Percentiles rank a stretch among this genome's conserved stretches.
Conservation (phyloP, 1,140 invertebrate species). For the Cecropterus lyciades region DNA sequence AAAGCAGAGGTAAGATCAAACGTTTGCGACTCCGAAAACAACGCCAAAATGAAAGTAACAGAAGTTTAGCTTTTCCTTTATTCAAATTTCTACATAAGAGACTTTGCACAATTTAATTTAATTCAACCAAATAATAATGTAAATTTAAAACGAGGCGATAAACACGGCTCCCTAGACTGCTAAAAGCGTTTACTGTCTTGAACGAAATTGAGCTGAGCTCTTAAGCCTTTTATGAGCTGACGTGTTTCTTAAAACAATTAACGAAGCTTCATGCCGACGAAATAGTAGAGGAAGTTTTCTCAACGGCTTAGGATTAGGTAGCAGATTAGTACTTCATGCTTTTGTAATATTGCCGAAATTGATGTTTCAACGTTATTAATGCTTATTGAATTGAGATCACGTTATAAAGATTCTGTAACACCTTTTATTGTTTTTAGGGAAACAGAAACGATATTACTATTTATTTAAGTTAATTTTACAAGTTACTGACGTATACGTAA, state of each 20-base stretch:
- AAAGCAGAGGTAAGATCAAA: too few species aligned
- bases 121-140: background rate
- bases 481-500: too few species aligned
- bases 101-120: too few species aligned
- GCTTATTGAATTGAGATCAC: background rate
- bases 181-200: conserved; percentile 10
- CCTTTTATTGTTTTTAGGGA: background rate
- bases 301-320: conserved; percentile 43
- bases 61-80: background rate
- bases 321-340: conserved; percentile 43
- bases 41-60: too few species aligned
- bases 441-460: too few species aligned
- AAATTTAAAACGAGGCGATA: conserved; percentile 1
- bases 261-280: conserved; percentile 39
- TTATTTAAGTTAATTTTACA: too few species aligned
- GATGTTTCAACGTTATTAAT: background rate
- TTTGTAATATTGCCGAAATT: conserved; percentile 5
- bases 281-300: conserved; percentile 47
- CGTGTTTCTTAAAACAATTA: conserved; percentile 66
- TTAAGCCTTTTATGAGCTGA: conserved; percentile 43
- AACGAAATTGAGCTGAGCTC: conserved; percentile 33
- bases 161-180: background rate
- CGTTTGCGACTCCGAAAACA: too few species aligned
- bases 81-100: background rate
- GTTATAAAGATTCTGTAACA: background rate